Base-by-base conservation (phyloP, 2,888 invertebrate species). In the Hemistola chrysoprasaria region DNA sequence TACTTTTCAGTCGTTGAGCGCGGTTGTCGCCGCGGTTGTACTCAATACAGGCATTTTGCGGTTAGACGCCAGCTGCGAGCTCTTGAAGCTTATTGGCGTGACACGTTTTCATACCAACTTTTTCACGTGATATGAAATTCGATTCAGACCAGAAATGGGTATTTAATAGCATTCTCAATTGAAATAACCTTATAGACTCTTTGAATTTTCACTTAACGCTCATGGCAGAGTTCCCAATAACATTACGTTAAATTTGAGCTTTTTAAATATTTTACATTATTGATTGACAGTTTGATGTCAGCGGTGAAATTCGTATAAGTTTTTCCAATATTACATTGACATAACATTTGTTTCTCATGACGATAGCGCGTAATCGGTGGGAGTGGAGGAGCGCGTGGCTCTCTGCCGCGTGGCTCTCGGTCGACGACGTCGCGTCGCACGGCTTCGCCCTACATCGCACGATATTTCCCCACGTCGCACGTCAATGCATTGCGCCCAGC, bases 321-420 rank as follows among this genome's bases (percentile, higher is more conserved):
- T 2, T 22, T 43, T 33, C 37, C 28, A 42, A 32, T 27, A 8
- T 37, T 22, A 34, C 11, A 26, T 26, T 30, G 23, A 21, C 21
- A 43, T 56, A 55, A 55, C 44, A 51, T 55, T 49, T 45, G 62
- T 66, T 80, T 81, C 79, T 81, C 83, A 82, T 76, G 75, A 56
- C 54, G 55, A 49, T 63, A 70, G 73, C 65, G 66, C 58, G 72
- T 85, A 87, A 87, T 86, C 85, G 85, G 78, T 80, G 86, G 84
- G 84, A 83, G 85, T 82, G 80, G 60, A 55, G 56, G 56, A 74
- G 62, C 65, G 70, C n/a, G n/a, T n/a, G n/a, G n/a, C n/a, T n/a
- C n/a, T n/a, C n/a, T 60, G 66, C 62, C 60, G 53, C 59, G 57
- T 51, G 56, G 38, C 47, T n/a, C n/a, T n/a, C n/a, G 44, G 45